Evolutionary conservation across 2,888 invertebrate species (phyloP), one percentile per base, ranked within the genome.

Genomic region (Drosophila borealis): DNA sequence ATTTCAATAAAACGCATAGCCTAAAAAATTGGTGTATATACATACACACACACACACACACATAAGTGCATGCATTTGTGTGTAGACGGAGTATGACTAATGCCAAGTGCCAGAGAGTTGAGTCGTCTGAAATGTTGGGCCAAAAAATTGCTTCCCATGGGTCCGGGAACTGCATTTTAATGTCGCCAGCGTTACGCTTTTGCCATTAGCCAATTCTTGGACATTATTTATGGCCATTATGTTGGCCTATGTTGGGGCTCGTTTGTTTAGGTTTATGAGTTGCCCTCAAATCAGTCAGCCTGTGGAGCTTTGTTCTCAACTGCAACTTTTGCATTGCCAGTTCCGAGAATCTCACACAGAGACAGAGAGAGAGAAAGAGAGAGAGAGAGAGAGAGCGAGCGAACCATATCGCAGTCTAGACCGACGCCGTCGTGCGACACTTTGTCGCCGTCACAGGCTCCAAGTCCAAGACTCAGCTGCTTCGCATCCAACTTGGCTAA

Each of bases 371-470:
- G 8, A 6, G 25, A 25, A 3, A 19, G 2, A 19, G 2, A 21
- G 4, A 3, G 19, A 19, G 25, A 25, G 6, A 6, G 2, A 0
- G 6, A 2, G 25, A 29, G 29, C 8, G 29, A 29, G 44, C 3
- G 59, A 50, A 44, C 60, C 21, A 34, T 36, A 39, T 34, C 42
- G 63, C 61, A 64, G 72, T 75, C 75, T 76, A 75, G 76, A 75
- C 68, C 33, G 63, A 57, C 67, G 41, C 59, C 63, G 54, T 71
- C 63, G 76, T 76, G 87, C 87, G 85, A 87, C 87, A 85, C 87
- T 87, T 85, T 80, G 85, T 82, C 85, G 81, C 78, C 78, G 73
- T 79, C 74, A 29, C 29, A 71, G 62, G 64, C 81, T 65, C 53
- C 73, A 68, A 45, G n/a, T 63, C 17, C 41, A 34, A 55, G 39